Conservation (phyloP, 2,113 vertebrate species). For the Dromiciops gliroides region DNA sequence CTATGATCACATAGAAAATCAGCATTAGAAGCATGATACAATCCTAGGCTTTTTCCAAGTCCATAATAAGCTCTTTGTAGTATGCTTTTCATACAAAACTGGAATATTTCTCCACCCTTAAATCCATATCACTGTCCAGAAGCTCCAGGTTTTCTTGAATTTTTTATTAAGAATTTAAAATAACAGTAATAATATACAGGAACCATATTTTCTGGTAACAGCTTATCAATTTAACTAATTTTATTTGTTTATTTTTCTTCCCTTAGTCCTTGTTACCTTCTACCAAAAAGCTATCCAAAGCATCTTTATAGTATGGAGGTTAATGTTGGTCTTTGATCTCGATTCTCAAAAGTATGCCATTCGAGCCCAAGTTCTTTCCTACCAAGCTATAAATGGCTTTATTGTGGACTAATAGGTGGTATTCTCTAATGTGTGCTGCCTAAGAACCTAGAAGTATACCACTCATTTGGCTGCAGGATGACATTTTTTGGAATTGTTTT, state of each 20-base stretch:
- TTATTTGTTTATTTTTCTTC: neutral
- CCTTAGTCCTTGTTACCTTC: neutral
- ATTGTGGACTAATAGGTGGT: neutral
- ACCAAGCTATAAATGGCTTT: neutral
- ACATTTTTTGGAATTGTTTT: neutral
- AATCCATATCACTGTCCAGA: neutral
- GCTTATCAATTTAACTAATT: neutral
- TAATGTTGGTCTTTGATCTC: neutral
- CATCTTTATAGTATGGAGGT: neutral
- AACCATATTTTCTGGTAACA: neutral
- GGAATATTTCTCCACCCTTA: slow-evolving; percentile 47
- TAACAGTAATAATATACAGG: neutral
- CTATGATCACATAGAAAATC: neutral
- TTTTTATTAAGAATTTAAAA: slow-evolving; percentile 14
- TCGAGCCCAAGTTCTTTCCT: neutral
- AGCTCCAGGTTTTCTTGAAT: neutral
- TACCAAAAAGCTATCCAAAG: neutral
- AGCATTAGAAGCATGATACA: neutral
- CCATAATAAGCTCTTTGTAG: neutral
- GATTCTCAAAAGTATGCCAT: neutral
- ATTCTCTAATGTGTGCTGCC: neutral
- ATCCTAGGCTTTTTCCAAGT: neutral
- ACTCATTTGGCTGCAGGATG: neutral
- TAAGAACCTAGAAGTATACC: neutral
- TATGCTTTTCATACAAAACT: neutral